These are phyloP conservation scores for Calliopum simillimum DNA, from an alignment of 2,888 invertebrate genomes.

Conservation along the genomic window DNA sequence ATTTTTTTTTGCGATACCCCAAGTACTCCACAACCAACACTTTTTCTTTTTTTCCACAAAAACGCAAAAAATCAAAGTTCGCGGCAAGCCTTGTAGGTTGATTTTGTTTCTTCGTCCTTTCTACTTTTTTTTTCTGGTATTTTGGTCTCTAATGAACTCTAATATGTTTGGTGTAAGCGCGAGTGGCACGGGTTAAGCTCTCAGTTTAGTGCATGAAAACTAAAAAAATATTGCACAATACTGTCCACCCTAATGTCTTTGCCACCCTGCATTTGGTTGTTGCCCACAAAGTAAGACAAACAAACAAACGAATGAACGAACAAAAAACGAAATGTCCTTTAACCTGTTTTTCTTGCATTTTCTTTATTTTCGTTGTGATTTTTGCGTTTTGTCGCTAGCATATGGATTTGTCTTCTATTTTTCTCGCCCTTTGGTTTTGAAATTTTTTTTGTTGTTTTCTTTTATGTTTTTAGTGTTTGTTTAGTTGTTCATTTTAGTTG, in stretches of 20 bases:
- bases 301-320: too few relatives aligned
- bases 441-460: background rate
- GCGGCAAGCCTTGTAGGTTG: constrained; percentile 18
- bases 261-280: constrained; percentile 19
- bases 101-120: too few relatives aligned
- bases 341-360: background rate
- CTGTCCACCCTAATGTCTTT: background rate
- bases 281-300: background rate
- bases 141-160: constrained; percentile 28
- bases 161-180: background rate
- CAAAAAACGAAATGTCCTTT: background rate
- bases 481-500: background rate
- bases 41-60: constrained; percentile 7
- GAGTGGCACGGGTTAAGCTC: too few relatives aligned
- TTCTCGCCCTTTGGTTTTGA: background rate
- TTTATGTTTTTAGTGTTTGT: background rate
- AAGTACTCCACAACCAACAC: too few relatives aligned
- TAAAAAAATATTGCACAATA: too few relatives aligned
- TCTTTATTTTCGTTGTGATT: background rate
- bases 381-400: background rate
- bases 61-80: constrained; percentile 28
- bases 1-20: too few relatives aligned
- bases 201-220: too few relatives aligned
- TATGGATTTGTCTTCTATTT: background rate
- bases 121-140: constrained; percentile 3